These are phyloP conservation scores for Amazona guildingii DNA, from an alignment of 2,113 vertebrate genomes.

Conservation along the genomic window DNA sequence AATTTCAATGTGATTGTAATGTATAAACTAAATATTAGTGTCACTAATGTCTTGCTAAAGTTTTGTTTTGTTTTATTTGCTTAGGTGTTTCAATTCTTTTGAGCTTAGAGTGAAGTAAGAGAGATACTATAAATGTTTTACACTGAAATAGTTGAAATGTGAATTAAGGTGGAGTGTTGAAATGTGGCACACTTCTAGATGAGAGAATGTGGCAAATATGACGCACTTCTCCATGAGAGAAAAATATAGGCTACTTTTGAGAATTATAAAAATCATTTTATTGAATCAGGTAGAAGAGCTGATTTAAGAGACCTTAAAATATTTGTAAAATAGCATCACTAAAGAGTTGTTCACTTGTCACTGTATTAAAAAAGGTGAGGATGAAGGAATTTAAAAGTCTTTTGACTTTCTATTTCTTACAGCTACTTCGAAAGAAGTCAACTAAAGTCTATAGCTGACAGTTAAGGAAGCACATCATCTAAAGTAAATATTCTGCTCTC, in stretches of 20 bases:
- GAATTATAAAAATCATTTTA: neutral
- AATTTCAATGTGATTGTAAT: neutral
- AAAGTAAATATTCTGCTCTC: neutral
- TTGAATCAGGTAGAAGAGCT: neutral
- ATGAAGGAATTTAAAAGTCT: neutral
- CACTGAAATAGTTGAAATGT: neutral
- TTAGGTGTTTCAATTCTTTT: neutral
- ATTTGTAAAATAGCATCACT: neutral
- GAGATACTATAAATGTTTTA: neutral
- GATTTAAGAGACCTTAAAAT: neutral
- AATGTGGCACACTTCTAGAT: neutral
- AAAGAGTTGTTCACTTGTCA: neutral
- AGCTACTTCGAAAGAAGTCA: neutral
- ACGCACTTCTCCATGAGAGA: neutral
- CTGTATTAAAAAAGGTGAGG: neutral
- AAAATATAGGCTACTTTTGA: neutral
- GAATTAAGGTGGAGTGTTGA: neutral
- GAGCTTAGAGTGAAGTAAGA: neutral
- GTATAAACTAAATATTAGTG: neutral
- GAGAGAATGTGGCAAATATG: neutral
- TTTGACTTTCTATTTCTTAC: neutral
- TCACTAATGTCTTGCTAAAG: neutral
- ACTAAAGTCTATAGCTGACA: neutral
- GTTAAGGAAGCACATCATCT: neutral
- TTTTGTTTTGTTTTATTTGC: neutral